phyloP scores from a whole-genome alignment of 2,797 vertebrate genomes.

The Salmo trutta region DNA sequence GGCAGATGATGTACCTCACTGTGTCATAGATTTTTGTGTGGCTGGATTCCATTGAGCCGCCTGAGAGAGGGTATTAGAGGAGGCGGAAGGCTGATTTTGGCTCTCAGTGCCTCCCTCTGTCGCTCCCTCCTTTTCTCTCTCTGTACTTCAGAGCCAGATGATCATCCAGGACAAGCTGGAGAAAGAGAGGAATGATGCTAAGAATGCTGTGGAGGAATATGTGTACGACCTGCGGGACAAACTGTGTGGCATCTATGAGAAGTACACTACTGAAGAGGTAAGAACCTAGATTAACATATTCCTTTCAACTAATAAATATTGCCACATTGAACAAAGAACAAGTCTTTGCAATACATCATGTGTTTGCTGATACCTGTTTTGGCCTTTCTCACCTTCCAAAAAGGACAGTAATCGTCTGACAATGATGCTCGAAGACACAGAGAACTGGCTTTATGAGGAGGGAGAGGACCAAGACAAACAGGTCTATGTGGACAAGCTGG shows the following conservation, averaged over 20 bases:
- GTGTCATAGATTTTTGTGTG: not conserved
- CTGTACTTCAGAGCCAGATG: constrained; percentile 83
- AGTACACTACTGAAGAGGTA: constrained; percentile 87
- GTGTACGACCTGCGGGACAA: constrained; percentile 93
- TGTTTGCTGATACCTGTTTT: not conserved
- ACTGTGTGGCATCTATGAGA: constrained; percentile 85
- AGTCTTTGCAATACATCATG: too few relatives aligned
- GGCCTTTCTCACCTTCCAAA: not conserved
- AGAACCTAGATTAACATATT: constrained; percentile 34
- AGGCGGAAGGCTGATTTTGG: not conserved
- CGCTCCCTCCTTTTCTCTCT: not conserved
- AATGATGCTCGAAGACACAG: constrained; percentile 88
- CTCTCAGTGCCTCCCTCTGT: not conserved
- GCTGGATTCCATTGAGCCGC: not conserved
- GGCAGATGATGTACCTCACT: not conserved
- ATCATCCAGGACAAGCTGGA: constrained; percentile 93
- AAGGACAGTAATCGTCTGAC: constrained; percentile 86
- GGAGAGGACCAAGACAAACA: constrained; percentile 94
- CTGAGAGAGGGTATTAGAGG: not conserved
- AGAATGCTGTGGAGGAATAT: constrained; percentile 94
- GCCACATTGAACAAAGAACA: not conserved
- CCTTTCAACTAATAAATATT: not conserved
- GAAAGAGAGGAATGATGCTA: constrained; percentile 92
- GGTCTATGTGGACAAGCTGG: constrained; percentile 89
- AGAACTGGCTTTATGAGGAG: constrained; percentile 96